These are phyloP conservation scores for Drosophila orosa DNA, from an alignment of 1,140 invertebrate genomes.

Conservation along the genomic window DNA sequence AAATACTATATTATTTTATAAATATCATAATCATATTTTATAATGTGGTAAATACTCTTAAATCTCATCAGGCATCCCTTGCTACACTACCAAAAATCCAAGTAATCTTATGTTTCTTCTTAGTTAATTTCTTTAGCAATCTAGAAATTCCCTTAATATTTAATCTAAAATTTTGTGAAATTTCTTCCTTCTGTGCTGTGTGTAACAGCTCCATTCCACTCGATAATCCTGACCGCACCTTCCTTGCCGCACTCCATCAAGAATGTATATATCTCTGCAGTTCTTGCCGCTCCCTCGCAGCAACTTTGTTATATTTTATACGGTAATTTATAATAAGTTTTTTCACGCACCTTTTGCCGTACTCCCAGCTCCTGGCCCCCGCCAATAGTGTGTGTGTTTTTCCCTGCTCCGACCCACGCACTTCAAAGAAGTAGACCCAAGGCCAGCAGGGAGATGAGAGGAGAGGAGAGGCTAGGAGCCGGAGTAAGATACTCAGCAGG, in stretches of 20 bases:
- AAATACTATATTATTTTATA: too few relatives aligned
- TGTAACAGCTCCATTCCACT: slow-evolving; percentile 47
- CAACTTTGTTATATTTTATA: slow-evolving; percentile 70
- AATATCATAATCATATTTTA: not conserved
- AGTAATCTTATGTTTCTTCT: too few relatives aligned
- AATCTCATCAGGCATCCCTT: not conserved
- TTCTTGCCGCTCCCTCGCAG: slow-evolving; percentile 29
- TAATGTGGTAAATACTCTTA: not conserved
- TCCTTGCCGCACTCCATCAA: slow-evolving; percentile 37
- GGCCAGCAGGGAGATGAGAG: not conserved
- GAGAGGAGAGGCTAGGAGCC: not conserved
- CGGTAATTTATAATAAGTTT: slow-evolving; percentile 80
- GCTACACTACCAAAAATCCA: not conserved
- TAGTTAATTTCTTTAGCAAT: too few relatives aligned
- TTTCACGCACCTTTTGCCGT: slow-evolving; percentile 68
- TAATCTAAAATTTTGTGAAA: not conserved
- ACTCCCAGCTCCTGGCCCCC: slow-evolving; percentile 25
- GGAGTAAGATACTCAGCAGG: slow-evolving; percentile 43
- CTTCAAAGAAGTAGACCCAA: slow-evolving; percentile 14
- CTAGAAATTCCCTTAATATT: not conserved
- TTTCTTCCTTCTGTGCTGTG: not conserved
- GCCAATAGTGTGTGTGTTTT: slow-evolving; percentile 8
- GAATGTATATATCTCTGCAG: slow-evolving; percentile 33
- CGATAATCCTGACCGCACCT: slow-evolving; percentile 37
- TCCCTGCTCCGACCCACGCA: slow-evolving; percentile 55